These are phyloP conservation scores for Heliconius ismenius DNA, from an alignment of 2,888 invertebrate genomes.

Conservation along the genomic window DNA sequence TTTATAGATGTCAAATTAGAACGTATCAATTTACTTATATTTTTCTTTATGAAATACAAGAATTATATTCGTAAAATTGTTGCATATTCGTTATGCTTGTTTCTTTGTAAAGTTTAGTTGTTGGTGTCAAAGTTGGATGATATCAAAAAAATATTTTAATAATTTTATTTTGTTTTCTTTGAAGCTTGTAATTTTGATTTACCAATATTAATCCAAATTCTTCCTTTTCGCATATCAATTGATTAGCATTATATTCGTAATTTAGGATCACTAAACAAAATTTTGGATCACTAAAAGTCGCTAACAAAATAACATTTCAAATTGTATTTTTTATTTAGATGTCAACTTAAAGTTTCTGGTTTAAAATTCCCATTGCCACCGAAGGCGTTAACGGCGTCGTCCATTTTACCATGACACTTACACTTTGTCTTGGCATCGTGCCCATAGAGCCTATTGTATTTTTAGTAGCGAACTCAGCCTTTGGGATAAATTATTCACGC, in stretches of 20 bases:
- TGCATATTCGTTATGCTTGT: too few relatives aligned
- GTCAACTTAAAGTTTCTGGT: slow-evolving; percentile 36
- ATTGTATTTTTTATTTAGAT: slow-evolving; percentile 26
- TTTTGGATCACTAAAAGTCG: too few relatives aligned
- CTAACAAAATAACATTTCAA: not conserved
- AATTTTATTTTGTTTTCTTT: too few relatives aligned
- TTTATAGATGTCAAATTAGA: too few relatives aligned
- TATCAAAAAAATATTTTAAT: not conserved
- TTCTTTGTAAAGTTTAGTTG: too few relatives aligned
- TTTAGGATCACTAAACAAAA: not conserved
- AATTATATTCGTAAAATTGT: too few relatives aligned
- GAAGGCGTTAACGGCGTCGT: slow-evolving; percentile 38
- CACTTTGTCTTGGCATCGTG: slow-evolving; percentile 48
- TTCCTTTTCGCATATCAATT: not conserved
- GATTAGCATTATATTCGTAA: not conserved
- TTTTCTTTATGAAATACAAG: too few relatives aligned
- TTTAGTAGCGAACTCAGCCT: slow-evolving; percentile 46
- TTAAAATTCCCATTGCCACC: slow-evolving; percentile 28
- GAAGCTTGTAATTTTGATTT: not conserved
- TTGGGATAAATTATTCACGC: slow-evolving; percentile 32
- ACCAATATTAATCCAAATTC: not conserved
- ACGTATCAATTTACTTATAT: too few relatives aligned
- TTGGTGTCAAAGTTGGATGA: not conserved
- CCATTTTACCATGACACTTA: slow-evolving; percentile 44
- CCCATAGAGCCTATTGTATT: slow-evolving; percentile 52